Evolutionary conservation across 2,797 vertebrate species (phyloP).

Genomic region (Percopsis omiscomaycus): DNA sequence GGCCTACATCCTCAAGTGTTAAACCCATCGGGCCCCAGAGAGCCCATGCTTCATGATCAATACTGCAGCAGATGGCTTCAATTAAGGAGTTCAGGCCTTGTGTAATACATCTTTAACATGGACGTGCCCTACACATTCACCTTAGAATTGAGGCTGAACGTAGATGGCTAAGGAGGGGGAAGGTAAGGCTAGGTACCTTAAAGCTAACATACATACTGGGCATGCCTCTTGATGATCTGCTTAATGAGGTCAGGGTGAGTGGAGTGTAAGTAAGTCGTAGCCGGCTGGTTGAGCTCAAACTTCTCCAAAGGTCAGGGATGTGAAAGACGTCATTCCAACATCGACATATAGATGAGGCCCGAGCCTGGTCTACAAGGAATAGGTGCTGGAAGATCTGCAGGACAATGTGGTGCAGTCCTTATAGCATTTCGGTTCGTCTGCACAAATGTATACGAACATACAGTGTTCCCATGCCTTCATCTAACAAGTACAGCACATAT

Average conservation of each 20-base stretch:
- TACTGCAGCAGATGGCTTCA: slow-evolving; percentile 44
- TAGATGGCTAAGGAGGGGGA: slow-evolving; percentile 13
- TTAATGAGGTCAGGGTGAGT: slow-evolving; percentile 97
- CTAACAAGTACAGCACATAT: too few relatives aligned
- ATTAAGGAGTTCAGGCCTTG: slow-evolving; percentile 32
- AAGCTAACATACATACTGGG: slow-evolving; percentile 98
- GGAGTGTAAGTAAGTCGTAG: slow-evolving; percentile 94
- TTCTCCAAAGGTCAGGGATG: slow-evolving; percentile 97
- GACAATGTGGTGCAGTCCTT: slow-evolving; percentile 86
- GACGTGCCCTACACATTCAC: not conserved
- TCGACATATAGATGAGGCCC: slow-evolving; percentile 92
- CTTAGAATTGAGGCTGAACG: too few relatives aligned
- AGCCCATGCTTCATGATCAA: slow-evolving; percentile 30
- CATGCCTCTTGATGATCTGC: slow-evolving; percentile 96
- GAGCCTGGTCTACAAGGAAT: slow-evolving; percentile 91
- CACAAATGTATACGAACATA: too few relatives aligned
- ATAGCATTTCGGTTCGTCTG: too few relatives aligned
- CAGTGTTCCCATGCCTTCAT: too few relatives aligned
- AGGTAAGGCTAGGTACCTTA: slow-evolving; percentile 79
- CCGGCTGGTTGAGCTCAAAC: slow-evolving; percentile 95
- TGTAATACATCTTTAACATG: slow-evolving; percentile 33
- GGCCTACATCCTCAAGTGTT: slow-evolving; percentile 22
- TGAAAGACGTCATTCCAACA: slow-evolving; percentile 96
- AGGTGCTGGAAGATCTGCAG: slow-evolving; percentile 94
- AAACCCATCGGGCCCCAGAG: slow-evolving; percentile 15